Percentiles rank a stretch among this genome's conserved stretches.
phyloP scores from a whole-genome alignment of 1,140 invertebrate species.

The Leptinotarsa lineolata region DNA sequence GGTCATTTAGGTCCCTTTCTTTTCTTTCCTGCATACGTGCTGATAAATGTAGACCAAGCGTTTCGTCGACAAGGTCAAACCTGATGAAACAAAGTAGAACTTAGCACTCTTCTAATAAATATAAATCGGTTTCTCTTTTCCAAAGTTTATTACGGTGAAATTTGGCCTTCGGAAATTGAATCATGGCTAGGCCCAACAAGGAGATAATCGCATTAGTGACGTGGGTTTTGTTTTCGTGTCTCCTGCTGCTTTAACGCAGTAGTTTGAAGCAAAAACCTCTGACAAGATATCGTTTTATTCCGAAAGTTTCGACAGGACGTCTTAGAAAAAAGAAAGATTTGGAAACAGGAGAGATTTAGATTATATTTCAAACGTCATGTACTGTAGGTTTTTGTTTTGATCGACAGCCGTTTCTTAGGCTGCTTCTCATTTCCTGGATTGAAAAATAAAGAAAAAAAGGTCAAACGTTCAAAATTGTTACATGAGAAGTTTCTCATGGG shows the following conservation, averaged over 20 bases:
- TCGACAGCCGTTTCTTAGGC: too few species aligned
- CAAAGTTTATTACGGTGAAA: slow-evolving; percentile 26
- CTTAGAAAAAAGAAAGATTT: too few species aligned
- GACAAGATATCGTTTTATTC: too few species aligned
- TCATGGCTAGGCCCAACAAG: not conserved
- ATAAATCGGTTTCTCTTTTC: slow-evolving; percentile 27
- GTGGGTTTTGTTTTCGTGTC: not conserved
- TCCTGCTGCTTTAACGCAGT: not conserved
- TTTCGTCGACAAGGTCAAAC: slow-evolving; percentile 21
- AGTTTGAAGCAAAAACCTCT: too few species aligned
- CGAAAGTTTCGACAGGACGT: too few species aligned
- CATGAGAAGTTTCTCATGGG: too few species aligned
- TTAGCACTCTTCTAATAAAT: slow-evolving; percentile 30
- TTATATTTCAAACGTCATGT: too few species aligned
- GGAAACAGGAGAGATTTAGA: too few species aligned
- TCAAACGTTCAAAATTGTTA: too few species aligned
- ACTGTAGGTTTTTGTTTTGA: too few species aligned
- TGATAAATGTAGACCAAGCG: slow-evolving; percentile 25
- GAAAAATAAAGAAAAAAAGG: too few species aligned
- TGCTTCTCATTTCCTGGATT: too few species aligned
- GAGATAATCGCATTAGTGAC: not conserved
- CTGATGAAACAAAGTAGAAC: slow-evolving; percentile 28
- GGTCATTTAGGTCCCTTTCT: slow-evolving; percentile 23
- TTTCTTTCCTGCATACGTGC: slow-evolving; percentile 24
- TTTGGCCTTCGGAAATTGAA: slow-evolving; percentile 9